Evolutionary conservation across 2,888 invertebrate species (phyloP), one percentile per base, ranked within the genome.

Genomic region (Cepaea hortensis): DNA sequence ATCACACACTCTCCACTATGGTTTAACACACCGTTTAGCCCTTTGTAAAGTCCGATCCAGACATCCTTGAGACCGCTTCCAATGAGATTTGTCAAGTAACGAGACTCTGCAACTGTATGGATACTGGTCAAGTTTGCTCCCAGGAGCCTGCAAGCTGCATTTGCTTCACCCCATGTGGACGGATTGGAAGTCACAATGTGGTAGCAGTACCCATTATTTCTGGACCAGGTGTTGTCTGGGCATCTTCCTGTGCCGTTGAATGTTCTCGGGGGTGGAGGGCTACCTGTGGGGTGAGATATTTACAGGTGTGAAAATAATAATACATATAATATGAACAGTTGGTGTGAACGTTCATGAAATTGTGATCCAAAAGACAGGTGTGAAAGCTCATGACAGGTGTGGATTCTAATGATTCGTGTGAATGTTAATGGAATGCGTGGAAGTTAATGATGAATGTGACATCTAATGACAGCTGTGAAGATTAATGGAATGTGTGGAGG

Each of bases 51-150:
- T 23, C 86, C 86, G 46, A 86, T 86, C 86, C 86, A 86, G 23
- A 77, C 50, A 75, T 82, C 79, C 82, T 77, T 15, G 23, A 50
- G n/a, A 6, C 9, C 7, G 46, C 48, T 46, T 48, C 62, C 79
- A 79, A 68, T 55, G 46, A 73, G 6, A 20, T 76, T 48, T 2
- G 85, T 81, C 48, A 91, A 65, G 73, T 89, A 90, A 50, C 72
- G 76, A 76, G 89, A 89, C 85, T 91, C 91, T 0, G 48, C 62
- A n/a, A 81, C 86, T 61, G 85, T 81, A 73, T 85, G 81, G 11
- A 91, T 86, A 62, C 89, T 91, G 62, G 87, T 87, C n/a, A 91
- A 83, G 0, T 85, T 62, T 87, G 89, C 89, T 11, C 91, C 91
- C 65, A 88, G 61, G 11, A 85, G 50, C 18, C 46, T 75, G 85